Evolutionary conservation across 2,888 invertebrate genomes (phyloP), one percentile per base, ranked within the genome.

Genomic region (Dynastes grantii): DNA sequence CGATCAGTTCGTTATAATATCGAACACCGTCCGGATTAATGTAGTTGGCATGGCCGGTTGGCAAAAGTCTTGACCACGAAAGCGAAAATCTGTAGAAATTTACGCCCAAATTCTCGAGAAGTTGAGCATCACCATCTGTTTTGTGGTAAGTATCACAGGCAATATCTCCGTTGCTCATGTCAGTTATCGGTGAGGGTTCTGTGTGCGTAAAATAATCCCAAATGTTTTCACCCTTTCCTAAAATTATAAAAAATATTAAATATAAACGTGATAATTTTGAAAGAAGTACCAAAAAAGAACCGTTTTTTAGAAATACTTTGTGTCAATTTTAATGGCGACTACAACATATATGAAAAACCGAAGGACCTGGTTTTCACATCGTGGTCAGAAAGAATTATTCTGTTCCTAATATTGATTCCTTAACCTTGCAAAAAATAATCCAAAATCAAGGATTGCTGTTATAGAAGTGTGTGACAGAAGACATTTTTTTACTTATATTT

Each of bases 21-120:
- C 88, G 86, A 45, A 95, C 87, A 2, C 93, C 94, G 2, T 86
- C 87, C 77, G 91, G 89, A 85, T 93, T 94, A 64, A 93, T 87
- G 76, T 84, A 88, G 87, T 91, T 90, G 80, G 89, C 86, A 8
- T 90, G 87, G 4, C 93, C 94, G 68, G 88, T 90, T 0, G 93
- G 93, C 78, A 94, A 85, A 65, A 94, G 89, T 58, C 94, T 89
- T 1, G 93, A 87, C 94, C 94, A 94, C 0, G 93, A 91, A 13
- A 92, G 85, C 0, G 92, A 92, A 83, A 92, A 90, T 27, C 88
- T 87, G 84, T 92, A 92, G 86, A 90, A 91, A 75, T 85, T 77
- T 37, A 85, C 86, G 32, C 84, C 84, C 5, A 86, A 75, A 22
- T 83, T 65, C 71, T 84, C 84, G 8, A 85, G 63, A 51, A 84